Evolutionary conservation across 2,888 invertebrate species (phyloP).

Genomic region (Chirona hameri): DNA sequence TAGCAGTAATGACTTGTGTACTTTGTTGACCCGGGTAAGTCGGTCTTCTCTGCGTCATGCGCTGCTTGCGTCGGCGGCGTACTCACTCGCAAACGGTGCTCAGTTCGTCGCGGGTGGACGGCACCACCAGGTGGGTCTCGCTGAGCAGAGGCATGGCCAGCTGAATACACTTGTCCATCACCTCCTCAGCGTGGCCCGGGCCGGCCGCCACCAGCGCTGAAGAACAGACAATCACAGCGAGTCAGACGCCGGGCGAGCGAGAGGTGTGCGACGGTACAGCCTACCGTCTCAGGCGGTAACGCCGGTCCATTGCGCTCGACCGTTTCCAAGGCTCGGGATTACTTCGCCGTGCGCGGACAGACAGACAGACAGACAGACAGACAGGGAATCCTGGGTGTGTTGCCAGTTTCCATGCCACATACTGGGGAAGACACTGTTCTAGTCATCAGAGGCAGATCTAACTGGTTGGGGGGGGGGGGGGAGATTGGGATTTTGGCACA

Average conservation of each 20-base stretch:
- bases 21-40: no score
- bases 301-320: no score
- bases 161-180: background rate
- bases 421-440: no score
- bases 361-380: background rate
- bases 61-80: background rate
- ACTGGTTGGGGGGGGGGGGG: no score
- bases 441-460: no score
- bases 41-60: background rate
- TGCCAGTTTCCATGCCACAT: no score
- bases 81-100: conserved; percentile 2
- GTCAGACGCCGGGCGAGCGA: no score
- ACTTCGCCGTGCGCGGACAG: no score
- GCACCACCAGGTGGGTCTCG: conserved; percentile 27
- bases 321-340: no score
- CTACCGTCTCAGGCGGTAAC: background rate
- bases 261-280: background rate
- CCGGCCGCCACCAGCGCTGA: background rate
- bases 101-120: background rate
- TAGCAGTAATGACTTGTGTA: no score
- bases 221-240: background rate
- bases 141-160: conserved; percentile 14
- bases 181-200: background rate
- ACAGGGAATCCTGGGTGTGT: background rate
- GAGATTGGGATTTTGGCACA: no score